Evolutionary conservation across 64 coral and sea anemone genomes (phyloP).

Genomic region (Montipora sp.): DNA sequence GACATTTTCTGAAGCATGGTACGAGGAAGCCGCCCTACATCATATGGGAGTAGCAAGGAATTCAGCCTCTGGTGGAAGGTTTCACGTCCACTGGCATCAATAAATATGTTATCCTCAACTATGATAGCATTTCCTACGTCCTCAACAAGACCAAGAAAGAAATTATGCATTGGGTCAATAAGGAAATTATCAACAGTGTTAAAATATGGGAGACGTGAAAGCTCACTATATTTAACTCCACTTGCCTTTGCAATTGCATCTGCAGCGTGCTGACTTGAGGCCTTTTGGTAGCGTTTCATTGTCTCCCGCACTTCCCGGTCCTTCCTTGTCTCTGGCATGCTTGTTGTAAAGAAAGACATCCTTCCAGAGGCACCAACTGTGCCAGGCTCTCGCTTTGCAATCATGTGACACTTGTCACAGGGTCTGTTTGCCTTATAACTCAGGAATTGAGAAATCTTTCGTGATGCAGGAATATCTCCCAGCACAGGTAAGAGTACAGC

Average conservation of each 20-base stretch:
- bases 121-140: slow-evolving; percentile 33
- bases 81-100: neutral
- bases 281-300: neutral
- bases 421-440: slow-evolving; percentile 39
- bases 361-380: slow-evolving; percentile 17
- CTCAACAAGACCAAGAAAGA: slow-evolving; percentile 35
- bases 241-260: slow-evolving; percentile 27
- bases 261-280: neutral
- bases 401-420: slow-evolving; percentile 42
- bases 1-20: slow-evolving; percentile 18
- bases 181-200: slow-evolving; percentile 41
- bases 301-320: slow-evolving; percentile 1
- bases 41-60: slow-evolving; percentile 25
- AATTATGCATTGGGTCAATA: slow-evolving; percentile 37
- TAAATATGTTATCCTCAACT: neutral
- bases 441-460: slow-evolving; percentile 41
- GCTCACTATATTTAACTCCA: slow-evolving; percentile 29
- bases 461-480: slow-evolving; percentile 49
- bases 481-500: slow-evolving; percentile 54
- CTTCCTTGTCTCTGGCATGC: slow-evolving; percentile 7
- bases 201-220: slow-evolving; percentile 33
- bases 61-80: neutral
- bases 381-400: slow-evolving; percentile 12
- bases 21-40: slow-evolving; percentile 9
- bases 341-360: slow-evolving; percentile 4